Conservation (phyloP, 2,113 vertebrate species). For the Tachuris rubrigastra region DNA sequence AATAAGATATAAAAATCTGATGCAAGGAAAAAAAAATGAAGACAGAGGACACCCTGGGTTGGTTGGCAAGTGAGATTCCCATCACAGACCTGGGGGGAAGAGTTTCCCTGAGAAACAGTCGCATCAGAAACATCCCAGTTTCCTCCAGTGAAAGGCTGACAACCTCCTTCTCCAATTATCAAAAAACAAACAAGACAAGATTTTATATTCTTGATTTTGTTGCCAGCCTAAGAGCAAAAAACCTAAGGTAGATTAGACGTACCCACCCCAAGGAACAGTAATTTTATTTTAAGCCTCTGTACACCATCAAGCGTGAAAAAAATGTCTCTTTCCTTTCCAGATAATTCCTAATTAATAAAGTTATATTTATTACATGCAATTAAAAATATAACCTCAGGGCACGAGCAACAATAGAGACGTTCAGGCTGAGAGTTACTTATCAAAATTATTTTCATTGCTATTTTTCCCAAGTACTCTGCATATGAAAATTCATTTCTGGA, state of each 20-base stretch:
- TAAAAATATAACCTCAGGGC: slow-evolving; percentile 41
- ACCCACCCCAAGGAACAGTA: not conserved
- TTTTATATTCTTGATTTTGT: not conserved
- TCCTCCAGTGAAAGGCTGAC: not conserved
- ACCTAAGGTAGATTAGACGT: not conserved
- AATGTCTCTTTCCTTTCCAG: not conserved
- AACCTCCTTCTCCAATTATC: not conserved
- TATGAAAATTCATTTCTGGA: slow-evolving; percentile 23
- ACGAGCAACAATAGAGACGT: slow-evolving; percentile 4
- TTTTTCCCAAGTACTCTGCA: not conserved
- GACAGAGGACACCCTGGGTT: not conserved
- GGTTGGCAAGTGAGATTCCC: not conserved
- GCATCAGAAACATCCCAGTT: not conserved
- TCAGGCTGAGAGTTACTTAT: slow-evolving; percentile 1
- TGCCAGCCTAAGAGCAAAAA: not conserved
- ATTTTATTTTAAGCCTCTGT: slow-evolving; percentile 24
- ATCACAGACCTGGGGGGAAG: not conserved
- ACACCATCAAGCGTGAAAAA: not conserved
- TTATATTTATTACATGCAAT: slow-evolving; percentile 59
- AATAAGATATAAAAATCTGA: not conserved
- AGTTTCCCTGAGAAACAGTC: not conserved
- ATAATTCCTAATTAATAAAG: slow-evolving; percentile 63
- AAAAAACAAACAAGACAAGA: not conserved
- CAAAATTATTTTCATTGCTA: slow-evolving; percentile 9
- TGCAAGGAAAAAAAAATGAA: accelerated